phyloP scores from a whole-genome alignment of 1,140 invertebrate species.

The Drosophila subpulchrella region DNA sequence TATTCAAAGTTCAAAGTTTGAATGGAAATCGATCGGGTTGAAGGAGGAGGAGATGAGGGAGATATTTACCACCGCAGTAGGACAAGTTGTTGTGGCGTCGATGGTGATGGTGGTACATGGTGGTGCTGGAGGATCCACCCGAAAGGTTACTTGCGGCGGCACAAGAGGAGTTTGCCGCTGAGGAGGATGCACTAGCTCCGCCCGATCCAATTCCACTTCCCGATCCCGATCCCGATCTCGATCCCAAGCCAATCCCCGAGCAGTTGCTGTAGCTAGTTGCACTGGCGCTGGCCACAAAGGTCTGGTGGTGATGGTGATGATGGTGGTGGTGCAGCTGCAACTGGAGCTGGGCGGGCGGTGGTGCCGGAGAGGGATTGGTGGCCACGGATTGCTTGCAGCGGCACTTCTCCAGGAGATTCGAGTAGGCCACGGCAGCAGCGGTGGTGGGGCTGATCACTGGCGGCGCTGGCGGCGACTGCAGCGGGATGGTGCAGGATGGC shows the following conservation, averaged over 20 bases:
- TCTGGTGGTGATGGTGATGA: constrained; percentile 77
- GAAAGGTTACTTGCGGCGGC: constrained; percentile 16
- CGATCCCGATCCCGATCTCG: constrained; percentile 15
- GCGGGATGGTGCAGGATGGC: constrained; percentile 17
- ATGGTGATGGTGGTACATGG: constrained; percentile 78
- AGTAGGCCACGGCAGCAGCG: constrained; percentile 49
- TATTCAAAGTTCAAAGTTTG: constrained; percentile 21
- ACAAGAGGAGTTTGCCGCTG: constrained; percentile 22
- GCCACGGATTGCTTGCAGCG: constrained; percentile 63
- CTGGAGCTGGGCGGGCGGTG: constrained; percentile 61
- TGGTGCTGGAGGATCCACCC: constrained; percentile 50
- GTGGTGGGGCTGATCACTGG: constrained; percentile 29
- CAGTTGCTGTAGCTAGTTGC: constrained; percentile 68
- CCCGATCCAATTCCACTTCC: constrained; percentile 7
- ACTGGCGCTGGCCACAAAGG: constrained; percentile 74
- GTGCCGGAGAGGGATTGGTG: constrained; percentile 17
- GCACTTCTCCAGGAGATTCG: constrained; percentile 77
- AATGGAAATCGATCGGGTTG: constrained; percentile 4
- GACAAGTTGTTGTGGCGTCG: constrained; percentile 82
- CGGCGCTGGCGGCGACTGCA: constrained; percentile 43
- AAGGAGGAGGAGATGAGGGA: background rate
- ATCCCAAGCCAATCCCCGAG: constrained; percentile 32
- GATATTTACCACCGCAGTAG: constrained; percentile 83
- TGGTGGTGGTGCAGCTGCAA: constrained; percentile 72
- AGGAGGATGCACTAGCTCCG: constrained; percentile 7